phyloP scores from a whole-genome alignment of 2,113 vertebrate species.

The Amblyopsis rosae region DNA sequence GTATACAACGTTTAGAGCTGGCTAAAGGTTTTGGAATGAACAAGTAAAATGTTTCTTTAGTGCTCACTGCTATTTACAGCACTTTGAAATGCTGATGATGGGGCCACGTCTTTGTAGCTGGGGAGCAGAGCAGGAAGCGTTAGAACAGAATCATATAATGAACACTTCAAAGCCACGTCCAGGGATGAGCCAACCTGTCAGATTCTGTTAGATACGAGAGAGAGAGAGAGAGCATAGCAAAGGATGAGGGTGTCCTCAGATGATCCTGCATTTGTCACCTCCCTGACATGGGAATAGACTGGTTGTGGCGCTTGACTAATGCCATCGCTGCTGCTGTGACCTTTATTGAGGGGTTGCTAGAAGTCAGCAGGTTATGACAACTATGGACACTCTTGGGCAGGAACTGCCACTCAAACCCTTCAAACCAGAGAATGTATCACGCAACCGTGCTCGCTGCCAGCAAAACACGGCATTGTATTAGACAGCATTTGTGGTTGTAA shows the following conservation, averaged over 20 bases:
- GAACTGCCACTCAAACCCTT: slow-evolving; percentile 1
- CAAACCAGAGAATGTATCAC: slow-evolving; percentile 1
- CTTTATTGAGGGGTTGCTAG: background rate
- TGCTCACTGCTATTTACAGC: slow-evolving; percentile 8
- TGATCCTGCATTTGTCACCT: too few relatives aligned
- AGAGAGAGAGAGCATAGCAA: slow-evolving; percentile 10
- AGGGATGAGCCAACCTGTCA: slow-evolving; percentile 31
- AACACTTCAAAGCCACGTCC: slow-evolving; percentile 40
- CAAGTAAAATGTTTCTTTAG: slow-evolving; percentile 14
- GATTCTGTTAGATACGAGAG: slow-evolving; percentile 34
- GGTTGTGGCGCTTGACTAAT: too few relatives aligned
- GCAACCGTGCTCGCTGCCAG: background rate
- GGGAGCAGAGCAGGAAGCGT: slow-evolving; percentile 25
- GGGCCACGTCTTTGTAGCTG: slow-evolving; percentile 29
- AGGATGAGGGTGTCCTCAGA: too few relatives aligned
- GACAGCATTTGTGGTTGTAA: background rate
- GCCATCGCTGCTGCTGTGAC: background rate
- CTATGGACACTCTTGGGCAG: background rate
- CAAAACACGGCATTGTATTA: background rate
- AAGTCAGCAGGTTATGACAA: background rate
- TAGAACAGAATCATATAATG: slow-evolving; percentile 29
- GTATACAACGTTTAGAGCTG: background rate
- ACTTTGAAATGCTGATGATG: background rate
- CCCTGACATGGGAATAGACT: too few relatives aligned
- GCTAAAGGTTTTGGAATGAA: background rate